Percentiles rank a stretch among this genome's conserved stretches.
These are phyloP conservation scores for Drosophila yooni DNA, from an alignment of 2,888 invertebrate genomes.

Conservation along the genomic window DNA sequence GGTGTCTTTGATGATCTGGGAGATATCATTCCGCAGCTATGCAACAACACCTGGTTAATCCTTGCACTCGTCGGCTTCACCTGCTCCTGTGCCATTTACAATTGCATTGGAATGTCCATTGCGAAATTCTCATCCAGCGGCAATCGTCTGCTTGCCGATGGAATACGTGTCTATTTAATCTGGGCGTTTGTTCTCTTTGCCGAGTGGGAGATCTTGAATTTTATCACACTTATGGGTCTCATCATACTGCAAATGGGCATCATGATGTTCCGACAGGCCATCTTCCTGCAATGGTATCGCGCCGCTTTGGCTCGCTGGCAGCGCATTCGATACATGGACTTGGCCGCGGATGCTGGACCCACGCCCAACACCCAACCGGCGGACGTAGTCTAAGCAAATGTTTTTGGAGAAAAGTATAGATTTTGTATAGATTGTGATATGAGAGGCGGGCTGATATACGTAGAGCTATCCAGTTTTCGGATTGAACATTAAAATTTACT, in stretches of 20 bases:
- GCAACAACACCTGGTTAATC: slow-evolving; percentile 87
- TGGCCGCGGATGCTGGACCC: slow-evolving; percentile 56
- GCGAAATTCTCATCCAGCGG: slow-evolving; percentile 97
- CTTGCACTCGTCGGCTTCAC: slow-evolving; percentile 89
- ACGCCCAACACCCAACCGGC: slow-evolving; percentile 77
- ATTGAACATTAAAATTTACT: slow-evolving; percentile 41
- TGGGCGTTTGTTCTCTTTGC: slow-evolving; percentile 93
- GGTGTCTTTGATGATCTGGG: slow-evolving; percentile 92
- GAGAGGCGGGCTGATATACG: slow-evolving; percentile 51
- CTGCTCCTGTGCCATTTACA: slow-evolving; percentile 96
- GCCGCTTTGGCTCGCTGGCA: slow-evolving; percentile 67
- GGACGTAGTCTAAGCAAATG: slow-evolving; percentile 69
- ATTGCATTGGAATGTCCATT: slow-evolving; percentile 95
- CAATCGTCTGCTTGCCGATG: slow-evolving; percentile 95
- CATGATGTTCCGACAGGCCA: slow-evolving; percentile 91
- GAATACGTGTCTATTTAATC: slow-evolving; percentile 94
- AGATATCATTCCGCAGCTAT: slow-evolving; percentile 94
- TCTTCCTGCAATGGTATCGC: slow-evolving; percentile 83
- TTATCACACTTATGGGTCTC: slow-evolving; percentile 92
- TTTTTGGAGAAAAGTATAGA: background rate
- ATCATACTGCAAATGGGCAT: slow-evolving; percentile 90
- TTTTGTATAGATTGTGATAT: slow-evolving; percentile 63
- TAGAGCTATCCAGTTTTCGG: slow-evolving; percentile 32
- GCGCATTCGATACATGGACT: slow-evolving; percentile 74
- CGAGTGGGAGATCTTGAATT: slow-evolving; percentile 92